Evolutionary conservation across 1,140 invertebrate genomes (phyloP).

Genomic region (Physella acuta): DNA sequence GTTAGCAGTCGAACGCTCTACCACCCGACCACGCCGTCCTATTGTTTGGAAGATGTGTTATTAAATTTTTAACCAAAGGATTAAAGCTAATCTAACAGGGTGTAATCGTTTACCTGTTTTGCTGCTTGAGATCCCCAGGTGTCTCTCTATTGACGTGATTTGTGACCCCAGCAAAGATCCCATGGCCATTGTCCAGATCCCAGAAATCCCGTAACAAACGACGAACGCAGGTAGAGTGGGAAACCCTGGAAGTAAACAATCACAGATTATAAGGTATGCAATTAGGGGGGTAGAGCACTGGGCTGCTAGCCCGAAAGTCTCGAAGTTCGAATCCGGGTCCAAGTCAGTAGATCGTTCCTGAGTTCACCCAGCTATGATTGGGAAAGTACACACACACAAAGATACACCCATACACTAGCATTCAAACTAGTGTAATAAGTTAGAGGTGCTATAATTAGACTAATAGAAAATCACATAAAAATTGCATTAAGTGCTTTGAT

Average conservation of each 20-base stretch:
- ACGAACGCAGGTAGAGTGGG: constrained; percentile 6
- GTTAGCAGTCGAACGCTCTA: background rate
- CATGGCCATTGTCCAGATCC: constrained; percentile 1
- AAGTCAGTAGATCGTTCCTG: too few species aligned
- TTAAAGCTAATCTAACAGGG: too few species aligned
- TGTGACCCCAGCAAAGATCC: constrained; percentile 19
- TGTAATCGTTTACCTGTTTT: constrained; percentile 11
- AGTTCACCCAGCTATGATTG: too few species aligned
- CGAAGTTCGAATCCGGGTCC: too few species aligned
- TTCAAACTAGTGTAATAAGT: too few species aligned
- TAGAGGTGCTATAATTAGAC: too few species aligned
- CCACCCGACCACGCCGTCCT: background rate
- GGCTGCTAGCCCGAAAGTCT: too few species aligned
- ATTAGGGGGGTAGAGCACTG: too few species aligned
- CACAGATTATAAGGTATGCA: background rate
- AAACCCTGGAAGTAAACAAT: background rate
- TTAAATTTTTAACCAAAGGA: background rate
- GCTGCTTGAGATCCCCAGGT: constrained; percentile 29
- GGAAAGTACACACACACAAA: background rate
- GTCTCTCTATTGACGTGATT: constrained; percentile 28
- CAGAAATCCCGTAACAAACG: constrained; percentile 3
- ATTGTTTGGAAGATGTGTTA: too few species aligned
- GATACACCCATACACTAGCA: background rate
- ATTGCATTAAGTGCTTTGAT: too few species aligned
- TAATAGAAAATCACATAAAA: too few species aligned